Evolutionary conservation across 2,888 invertebrate genomes (phyloP).

Genomic region (Automeris io): DNA sequence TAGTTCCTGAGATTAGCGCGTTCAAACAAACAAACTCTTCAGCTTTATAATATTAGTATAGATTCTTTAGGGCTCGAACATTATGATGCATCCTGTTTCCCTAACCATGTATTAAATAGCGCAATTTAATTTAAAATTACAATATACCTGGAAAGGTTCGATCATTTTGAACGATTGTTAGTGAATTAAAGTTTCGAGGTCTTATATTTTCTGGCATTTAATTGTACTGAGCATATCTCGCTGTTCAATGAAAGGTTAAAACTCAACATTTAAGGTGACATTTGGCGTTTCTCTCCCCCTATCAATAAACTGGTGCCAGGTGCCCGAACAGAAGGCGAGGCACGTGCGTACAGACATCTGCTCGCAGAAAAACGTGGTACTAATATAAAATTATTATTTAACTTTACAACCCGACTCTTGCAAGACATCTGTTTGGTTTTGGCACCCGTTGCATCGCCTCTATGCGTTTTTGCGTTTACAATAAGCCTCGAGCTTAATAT

Average conservation of each 20-base stretch:
- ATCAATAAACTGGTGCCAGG: conserved; percentile 56
- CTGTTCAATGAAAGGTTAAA: conserved; percentile 3
- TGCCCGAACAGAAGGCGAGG: conserved; percentile 46
- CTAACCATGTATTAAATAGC: too few species aligned
- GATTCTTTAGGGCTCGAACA: too few species aligned
- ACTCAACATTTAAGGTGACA: conserved; percentile 17
- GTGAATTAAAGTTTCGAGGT: too few species aligned
- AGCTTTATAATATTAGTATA: too few species aligned
- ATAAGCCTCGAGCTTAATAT: conserved; percentile 1
- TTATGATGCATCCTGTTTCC: too few species aligned
- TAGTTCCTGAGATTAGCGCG: too few species aligned
- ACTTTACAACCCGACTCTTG: conserved; percentile 47
- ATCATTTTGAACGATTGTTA: too few species aligned
- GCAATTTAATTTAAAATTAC: too few species aligned
- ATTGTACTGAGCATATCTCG: background rate
- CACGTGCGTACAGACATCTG: conserved; percentile 69
- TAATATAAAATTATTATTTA: conserved; percentile 44
- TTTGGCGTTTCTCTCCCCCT: conserved; percentile 33
- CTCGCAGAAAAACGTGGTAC: conserved; percentile 41
- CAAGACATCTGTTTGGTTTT: conserved; percentile 54
- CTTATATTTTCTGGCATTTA: background rate
- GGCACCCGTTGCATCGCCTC: conserved; percentile 35
- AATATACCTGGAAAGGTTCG: too few species aligned
- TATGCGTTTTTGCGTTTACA: background rate
- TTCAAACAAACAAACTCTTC: too few species aligned